These are phyloP conservation scores for Melanerpes formicivorus DNA, from an alignment of 2,113 vertebrate genomes.

Conservation along the genomic window DNA sequence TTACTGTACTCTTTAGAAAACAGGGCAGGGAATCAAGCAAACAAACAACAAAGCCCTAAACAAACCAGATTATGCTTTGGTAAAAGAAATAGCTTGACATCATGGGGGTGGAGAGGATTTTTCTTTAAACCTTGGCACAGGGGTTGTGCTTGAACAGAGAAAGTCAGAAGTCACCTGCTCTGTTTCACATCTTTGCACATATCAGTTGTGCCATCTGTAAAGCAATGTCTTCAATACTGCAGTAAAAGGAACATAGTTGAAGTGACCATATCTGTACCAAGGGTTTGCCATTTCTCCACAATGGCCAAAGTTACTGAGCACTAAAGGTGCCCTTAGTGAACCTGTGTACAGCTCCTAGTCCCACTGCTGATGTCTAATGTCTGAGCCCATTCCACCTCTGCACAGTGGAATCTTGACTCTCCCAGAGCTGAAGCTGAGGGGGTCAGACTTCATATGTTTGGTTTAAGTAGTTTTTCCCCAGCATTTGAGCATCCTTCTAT, in stretches of 20 bases:
- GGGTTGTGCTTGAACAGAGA: background rate
- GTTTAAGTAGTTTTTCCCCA: background rate
- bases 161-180: background rate
- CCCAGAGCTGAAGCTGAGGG: background rate
- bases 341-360: background rate
- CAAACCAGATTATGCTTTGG: background rate
- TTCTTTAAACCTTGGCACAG: background rate
- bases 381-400: background rate
- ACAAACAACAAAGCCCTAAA: too few species aligned
- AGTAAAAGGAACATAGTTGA: background rate
- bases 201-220: background rate
- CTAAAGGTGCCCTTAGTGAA: background rate
- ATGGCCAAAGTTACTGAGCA: background rate
- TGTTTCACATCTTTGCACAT: background rate
- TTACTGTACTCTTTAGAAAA: background rate
- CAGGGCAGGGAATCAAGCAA: background rate
- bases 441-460: background rate
- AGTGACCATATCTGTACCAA: background rate
- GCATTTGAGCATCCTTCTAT: background rate
- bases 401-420: background rate
- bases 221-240: background rate
- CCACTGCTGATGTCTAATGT: background rate
- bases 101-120: background rate
- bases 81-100: background rate
- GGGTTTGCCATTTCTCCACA: background rate